Evolutionary conservation across 2,797 vertebrate species (phyloP).

Genomic region (Steatocranus sp.): DNA sequence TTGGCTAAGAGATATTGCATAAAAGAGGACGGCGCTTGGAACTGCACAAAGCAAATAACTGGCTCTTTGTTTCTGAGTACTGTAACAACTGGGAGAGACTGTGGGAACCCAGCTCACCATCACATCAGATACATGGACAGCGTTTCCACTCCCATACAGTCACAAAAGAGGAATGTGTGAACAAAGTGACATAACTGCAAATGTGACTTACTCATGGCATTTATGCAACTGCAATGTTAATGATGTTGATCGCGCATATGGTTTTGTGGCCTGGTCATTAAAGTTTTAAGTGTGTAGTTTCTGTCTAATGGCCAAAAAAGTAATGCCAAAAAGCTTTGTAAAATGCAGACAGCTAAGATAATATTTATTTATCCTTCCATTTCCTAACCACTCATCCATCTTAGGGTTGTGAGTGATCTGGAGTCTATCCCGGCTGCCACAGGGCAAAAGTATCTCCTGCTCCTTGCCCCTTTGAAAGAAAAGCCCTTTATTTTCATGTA

Average conservation of each 20-base stretch:
- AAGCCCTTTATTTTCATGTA: not conserved
- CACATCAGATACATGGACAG: slow-evolving; percentile 19
- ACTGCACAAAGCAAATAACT: not conserved
- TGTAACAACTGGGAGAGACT: not conserved
- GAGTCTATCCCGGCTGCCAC: not conserved
- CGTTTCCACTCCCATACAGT: slow-evolving; percentile 19
- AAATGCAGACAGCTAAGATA: not conserved
- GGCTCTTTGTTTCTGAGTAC: not conserved
- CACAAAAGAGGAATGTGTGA: slow-evolving; percentile 43
- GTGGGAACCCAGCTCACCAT: slow-evolving; percentile 22
- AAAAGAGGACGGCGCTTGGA: not conserved
- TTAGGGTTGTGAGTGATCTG: not conserved
- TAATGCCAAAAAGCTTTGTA: not conserved
- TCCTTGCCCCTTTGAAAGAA: not conserved
- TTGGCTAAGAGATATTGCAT: not conserved
- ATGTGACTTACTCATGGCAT: not conserved
- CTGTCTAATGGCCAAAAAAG: not conserved
- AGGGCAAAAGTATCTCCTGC: not conserved
- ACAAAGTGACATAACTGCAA: not conserved
- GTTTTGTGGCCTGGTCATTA: not conserved
- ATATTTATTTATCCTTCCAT: not conserved
- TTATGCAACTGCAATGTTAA: not conserved
- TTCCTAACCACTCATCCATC: not conserved
- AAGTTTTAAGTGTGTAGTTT: not conserved
- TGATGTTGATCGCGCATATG: not conserved